Evolutionary conservation across 2,113 vertebrate species (phyloP).

Genomic region (Notarius quadriscutis): DNA sequence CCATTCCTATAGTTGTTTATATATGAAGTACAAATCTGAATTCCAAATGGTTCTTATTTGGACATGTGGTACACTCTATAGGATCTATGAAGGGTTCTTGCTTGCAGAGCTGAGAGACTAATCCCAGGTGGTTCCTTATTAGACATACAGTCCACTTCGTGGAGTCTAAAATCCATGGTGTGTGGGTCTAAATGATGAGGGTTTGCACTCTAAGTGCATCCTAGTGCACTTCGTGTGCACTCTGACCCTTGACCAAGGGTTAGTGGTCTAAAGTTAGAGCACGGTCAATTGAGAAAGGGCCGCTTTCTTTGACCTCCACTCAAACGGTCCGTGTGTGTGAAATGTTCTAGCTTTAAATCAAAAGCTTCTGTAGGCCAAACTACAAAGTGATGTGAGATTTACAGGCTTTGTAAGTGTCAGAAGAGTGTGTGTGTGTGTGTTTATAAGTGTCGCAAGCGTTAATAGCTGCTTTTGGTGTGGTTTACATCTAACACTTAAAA

Average conservation of each 20-base stretch:
- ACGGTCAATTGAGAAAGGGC: conserved; percentile 10
- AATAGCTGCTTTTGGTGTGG: conserved; percentile 43
- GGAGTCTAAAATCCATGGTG: background rate
- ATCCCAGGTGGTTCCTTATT: background rate
- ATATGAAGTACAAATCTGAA: background rate
- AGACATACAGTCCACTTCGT: background rate
- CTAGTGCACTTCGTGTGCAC: conserved; percentile 16
- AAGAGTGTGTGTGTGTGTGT: conserved; percentile 48
- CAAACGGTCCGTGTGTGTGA: conserved; percentile 13
- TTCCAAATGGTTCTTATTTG: background rate
- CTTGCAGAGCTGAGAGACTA: background rate
- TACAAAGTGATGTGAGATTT: conserved; percentile 55
- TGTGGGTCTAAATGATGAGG: background rate
- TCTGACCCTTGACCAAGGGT: conserved; percentile 15
- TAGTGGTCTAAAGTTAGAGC: conserved; percentile 1
- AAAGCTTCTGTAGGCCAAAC: conserved; percentile 45
- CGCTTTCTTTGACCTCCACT: background rate
- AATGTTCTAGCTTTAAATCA: conserved; percentile 29
- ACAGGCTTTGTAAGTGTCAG: conserved; percentile 45
- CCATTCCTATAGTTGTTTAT: background rate
- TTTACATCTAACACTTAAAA: conserved; percentile 30
- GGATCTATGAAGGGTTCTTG: background rate
- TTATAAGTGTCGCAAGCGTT: conserved; percentile 24
- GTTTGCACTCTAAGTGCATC: background rate
- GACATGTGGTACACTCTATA: background rate